These are phyloP conservation scores for Eunapius fragilis DNA, from an alignment of 37 sponge, comb jelly and placozoan species.

Conservation along the genomic window DNA sequence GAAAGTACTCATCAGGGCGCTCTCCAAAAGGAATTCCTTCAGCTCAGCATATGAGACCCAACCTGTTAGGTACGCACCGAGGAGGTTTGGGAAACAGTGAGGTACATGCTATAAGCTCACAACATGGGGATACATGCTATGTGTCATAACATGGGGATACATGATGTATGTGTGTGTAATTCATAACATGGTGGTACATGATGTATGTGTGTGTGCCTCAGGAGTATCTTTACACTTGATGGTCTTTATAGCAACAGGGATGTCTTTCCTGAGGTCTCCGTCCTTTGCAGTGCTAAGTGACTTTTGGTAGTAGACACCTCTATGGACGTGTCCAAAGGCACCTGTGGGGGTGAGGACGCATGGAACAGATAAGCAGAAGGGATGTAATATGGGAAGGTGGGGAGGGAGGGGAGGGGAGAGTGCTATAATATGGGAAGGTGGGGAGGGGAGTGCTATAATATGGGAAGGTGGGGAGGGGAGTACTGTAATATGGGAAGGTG, in stretches of 20 bases:
- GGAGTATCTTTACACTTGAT: constrained; percentile 28
- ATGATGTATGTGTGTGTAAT: background rate
- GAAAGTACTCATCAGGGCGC: constrained; percentile 41
- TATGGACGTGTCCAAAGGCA: constrained; percentile 44
- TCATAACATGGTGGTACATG: background rate
- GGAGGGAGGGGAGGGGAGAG: too few species aligned
- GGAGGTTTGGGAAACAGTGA: background rate
- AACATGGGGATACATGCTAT: background rate
- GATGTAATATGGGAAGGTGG: too few species aligned
- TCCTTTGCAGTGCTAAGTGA: too few species aligned
- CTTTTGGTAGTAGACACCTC: constrained; percentile 1
- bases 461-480: too few species aligned
- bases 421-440: too few species aligned
- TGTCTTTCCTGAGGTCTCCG: background rate
- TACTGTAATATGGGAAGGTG: too few species aligned
- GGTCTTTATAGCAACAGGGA: constrained; percentile 47
- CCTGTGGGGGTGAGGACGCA: background rate
- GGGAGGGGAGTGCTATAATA: too few species aligned
- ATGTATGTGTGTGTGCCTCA: background rate
- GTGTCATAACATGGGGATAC: background rate
- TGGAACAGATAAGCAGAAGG: background rate
- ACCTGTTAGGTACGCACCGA: background rate
- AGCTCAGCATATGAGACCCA: constrained; percentile 20
- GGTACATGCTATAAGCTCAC: background rate
- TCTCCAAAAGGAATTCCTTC: constrained; percentile 38